Evolutionary conservation across 2,113 vertebrate genomes (phyloP), one percentile per base, ranked within the genome.

Genomic region (Cryptomyrus ogoouensis): DNA sequence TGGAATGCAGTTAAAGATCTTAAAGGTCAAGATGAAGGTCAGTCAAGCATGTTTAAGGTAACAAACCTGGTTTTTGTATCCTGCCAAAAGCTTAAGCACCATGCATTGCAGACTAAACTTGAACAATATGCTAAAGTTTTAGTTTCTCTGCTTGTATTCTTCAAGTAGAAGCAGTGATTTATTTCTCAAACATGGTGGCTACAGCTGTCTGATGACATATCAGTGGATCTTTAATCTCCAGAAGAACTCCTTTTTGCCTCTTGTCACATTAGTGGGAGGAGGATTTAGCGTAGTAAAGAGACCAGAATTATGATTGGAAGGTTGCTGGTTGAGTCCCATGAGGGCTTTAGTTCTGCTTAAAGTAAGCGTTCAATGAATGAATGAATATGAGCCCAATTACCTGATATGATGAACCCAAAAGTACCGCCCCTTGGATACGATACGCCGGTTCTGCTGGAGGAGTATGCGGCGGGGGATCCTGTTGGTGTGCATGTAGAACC

Each of bases 21-120:
- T 98, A 99, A 99, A 99, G 98, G 96, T 98, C 98, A 99, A 99
- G 98, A 98, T 98, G 96, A 98, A 97, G 98, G 97, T 98, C 97
- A 98, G 97, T 98, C 97, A 97, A 97, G 97, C 98, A 97, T 97
- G 96, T 99, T 97, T 97, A 98, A 99, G 98, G 98, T 99, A 97
- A 97, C 97, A 94, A 97, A 96, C 96, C 96, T 88, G 97, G 95
- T 94, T 94, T 95, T 97, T 98, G 98, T 99, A 99, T 99, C 98
- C 98, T 99, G 98, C 96, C 94, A 66, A 93, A 94, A 92, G 91
- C 93, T 2, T 74, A 39, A 35, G 19, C 42, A 47, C 44, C 44
- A 21, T 84, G 3, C 44, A 84, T 84, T 91, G 90, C 47, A 53
- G 31, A 50, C 47, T 80, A 47, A 85, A 77, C 90, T 91, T 50